A percentile compares a stretch with the other conserved stretches of the same genome.
phyloP scores from a whole-genome alignment of 2,888 invertebrate species.

The Eurois occulta region DNA sequence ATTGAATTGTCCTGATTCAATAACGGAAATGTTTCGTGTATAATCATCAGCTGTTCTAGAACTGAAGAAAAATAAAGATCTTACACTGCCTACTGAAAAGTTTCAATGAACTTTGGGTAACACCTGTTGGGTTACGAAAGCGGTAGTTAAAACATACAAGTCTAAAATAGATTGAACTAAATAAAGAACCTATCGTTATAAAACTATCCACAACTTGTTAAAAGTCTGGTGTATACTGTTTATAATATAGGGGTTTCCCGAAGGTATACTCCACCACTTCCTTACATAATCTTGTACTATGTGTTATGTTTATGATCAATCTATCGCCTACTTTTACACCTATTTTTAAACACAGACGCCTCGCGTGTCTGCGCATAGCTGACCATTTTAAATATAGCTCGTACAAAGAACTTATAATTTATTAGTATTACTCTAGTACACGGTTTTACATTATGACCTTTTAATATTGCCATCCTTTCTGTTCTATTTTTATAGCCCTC shows the following conservation, averaged over 20 bases:
- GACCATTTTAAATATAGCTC: slow-evolving; percentile 43
- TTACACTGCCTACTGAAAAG: not conserved
- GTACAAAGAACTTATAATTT: slow-evolving; percentile 44
- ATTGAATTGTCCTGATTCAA: not conserved
- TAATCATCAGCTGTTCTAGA: not conserved
- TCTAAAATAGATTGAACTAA: slow-evolving; percentile 34
- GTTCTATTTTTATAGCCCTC: slow-evolving; percentile 37
- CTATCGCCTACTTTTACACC: slow-evolving; percentile 34
- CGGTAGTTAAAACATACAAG: slow-evolving; percentile 8
- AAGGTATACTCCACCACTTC: slow-evolving; percentile 19
- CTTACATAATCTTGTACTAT: slow-evolving; percentile 40
- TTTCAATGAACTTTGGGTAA: slow-evolving; percentile 21
- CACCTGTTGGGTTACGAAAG: slow-evolving; percentile 12
- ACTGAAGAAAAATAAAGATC: not conserved
- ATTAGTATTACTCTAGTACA: slow-evolving; percentile 31
- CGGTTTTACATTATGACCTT: slow-evolving; percentile 17
- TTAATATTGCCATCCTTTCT: slow-evolving; percentile 32
- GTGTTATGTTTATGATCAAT: slow-evolving; percentile 29
- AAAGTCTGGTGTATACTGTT: not conserved
- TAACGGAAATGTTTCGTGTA: not conserved
- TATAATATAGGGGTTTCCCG: slow-evolving; percentile 45
- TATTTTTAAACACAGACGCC: slow-evolving; percentile 62
- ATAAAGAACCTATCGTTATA: slow-evolving; percentile 11
- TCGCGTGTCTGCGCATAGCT: slow-evolving; percentile 44
- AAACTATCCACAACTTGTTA: not conserved